Evolutionary conservation across 2,797 vertebrate species (phyloP).

Genomic region (Atherinosoma microstoma): DNA sequence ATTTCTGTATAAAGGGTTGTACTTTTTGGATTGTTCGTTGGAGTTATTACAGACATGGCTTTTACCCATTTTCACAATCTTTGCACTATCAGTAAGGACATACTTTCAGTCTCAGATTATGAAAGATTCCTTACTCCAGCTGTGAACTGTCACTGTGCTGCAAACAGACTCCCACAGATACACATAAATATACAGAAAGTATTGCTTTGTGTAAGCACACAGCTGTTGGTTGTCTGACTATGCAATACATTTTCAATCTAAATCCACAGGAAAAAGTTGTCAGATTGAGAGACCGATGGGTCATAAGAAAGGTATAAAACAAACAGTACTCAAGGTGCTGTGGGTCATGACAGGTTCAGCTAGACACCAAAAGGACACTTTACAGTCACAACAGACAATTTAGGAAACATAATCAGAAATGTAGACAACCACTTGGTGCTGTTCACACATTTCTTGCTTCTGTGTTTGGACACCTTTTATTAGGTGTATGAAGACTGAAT

Average conservation of each 20-base stretch:
- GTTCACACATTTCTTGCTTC: neutral
- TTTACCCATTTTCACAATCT: conserved; percentile 2
- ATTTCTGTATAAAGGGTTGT: neutral
- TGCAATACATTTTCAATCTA: conserved; percentile 21
- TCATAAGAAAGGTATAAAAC: conserved; percentile 16
- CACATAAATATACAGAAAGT: conserved; percentile 39
- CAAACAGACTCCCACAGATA: conserved; percentile 23
- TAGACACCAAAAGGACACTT: neutral
- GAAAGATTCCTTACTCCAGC: conserved; percentile 51
- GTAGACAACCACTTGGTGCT: neutral
- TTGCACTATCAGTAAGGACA: neutral
- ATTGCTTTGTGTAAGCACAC: conserved; percentile 20
- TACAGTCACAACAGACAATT: neutral
- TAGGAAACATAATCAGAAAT: neutral
- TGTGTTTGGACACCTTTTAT: neutral
- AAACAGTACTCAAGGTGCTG: neutral
- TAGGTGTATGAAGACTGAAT: conserved; percentile 6
- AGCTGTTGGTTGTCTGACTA: conserved; percentile 48
- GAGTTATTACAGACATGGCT: neutral
- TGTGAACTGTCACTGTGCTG: conserved; percentile 45
- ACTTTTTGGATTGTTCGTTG: too few species aligned
- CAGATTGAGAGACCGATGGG: conserved; percentile 8
- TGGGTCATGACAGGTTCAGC: conserved; percentile 18
- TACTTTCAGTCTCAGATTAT: conserved; percentile 12
- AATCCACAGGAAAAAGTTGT: conserved; percentile 18